These are phyloP conservation scores for Volucella zonaria DNA, from an alignment of 2,888 invertebrate genomes.

Conservation along the genomic window DNA sequence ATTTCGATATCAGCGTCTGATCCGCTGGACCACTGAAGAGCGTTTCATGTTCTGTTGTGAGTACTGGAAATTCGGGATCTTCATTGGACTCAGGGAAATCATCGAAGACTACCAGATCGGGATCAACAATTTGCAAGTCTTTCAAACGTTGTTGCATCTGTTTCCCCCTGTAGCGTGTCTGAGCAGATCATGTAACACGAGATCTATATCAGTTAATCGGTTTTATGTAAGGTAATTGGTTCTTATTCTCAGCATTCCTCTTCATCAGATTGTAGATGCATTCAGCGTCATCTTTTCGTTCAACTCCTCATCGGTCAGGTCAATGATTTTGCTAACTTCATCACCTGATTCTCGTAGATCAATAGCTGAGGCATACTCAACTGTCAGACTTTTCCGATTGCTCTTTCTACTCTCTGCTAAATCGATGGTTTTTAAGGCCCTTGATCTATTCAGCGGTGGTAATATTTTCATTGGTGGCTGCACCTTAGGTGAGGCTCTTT, in stretches of 20 bases:
- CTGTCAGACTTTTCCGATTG: conserved; percentile 47
- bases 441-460: conserved; percentile 61
- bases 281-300: conserved; percentile 62
- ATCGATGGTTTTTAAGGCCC: conserved; percentile 31
- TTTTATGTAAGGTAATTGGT: conserved; percentile 77
- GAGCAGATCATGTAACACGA: conserved; percentile 80
- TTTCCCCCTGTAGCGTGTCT: conserved; percentile 83
- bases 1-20: conserved; percentile 83
- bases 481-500: conserved; percentile 43
- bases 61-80: conserved; percentile 84
- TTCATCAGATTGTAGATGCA: conserved; percentile 63
- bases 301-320: conserved; percentile 76
- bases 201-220: conserved; percentile 84
- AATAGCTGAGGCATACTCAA: conserved; percentile 15
- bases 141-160: conserved; percentile 83
- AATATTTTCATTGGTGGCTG: conserved; percentile 19
- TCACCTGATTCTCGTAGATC: conserved; percentile 76
- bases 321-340: conserved; percentile 76
- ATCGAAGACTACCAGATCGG: conserved; percentile 83
- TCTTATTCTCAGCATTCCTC: conserved; percentile 76
- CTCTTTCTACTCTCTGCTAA: conserved; percentile 3
- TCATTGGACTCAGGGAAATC: conserved; percentile 83
- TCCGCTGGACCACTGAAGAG: conserved; percentile 85
- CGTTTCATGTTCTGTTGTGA: conserved; percentile 87
- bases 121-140: conserved; percentile 77